Percentiles rank a stretch among this genome's conserved stretches.
These are phyloP conservation scores for Auanema sp. DNA, from an alignment of 2,888 invertebrate species.

Conservation along the genomic window DNA sequence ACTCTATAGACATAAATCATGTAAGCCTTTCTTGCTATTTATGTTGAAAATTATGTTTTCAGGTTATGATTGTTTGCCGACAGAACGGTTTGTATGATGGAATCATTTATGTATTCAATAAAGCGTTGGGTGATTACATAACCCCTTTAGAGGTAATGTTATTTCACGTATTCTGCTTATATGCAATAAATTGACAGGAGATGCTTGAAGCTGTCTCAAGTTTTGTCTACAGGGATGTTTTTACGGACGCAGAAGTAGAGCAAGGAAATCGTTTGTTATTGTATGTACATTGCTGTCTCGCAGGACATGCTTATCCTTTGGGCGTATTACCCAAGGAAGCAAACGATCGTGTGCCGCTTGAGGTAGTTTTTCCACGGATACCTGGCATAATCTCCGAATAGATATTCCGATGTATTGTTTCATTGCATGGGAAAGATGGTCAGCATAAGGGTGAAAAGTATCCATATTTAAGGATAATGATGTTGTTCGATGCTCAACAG, in stretches of 20 bases:
- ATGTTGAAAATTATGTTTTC: constrained; percentile 19
- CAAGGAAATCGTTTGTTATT: constrained; percentile 83
- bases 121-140: constrained; percentile 77
- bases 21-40: constrained; percentile 55
- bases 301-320: constrained; percentile 80
- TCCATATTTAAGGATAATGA: constrained; percentile 70
- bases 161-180: not conserved
- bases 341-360: constrained; percentile 44
- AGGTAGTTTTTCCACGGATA: constrained; percentile 18
- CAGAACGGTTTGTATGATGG: constrained; percentile 74
- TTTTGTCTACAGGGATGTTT: constrained; percentile 43
- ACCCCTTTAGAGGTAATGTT: constrained; percentile 75
- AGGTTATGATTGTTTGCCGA: constrained; percentile 71
- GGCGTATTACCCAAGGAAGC: constrained; percentile 66
- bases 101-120: constrained; percentile 78
- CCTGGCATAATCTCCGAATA: constrained; percentile 12
- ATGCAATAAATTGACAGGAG: constrained; percentile 48
- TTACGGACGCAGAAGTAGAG: constrained; percentile 67
- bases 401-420: constrained; percentile 44
- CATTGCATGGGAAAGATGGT: constrained; percentile 36
- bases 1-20: constrained; percentile 79
- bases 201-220: constrained; percentile 53
- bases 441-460: constrained; percentile 31
- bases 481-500: constrained; percentile 80
- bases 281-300: constrained; percentile 81